A percentile compares a stretch with the other conserved stretches of the same genome.
Evolutionary conservation across 2,113 vertebrate genomes (phyloP).

Genomic region (Tamias sibiricus): DNA sequence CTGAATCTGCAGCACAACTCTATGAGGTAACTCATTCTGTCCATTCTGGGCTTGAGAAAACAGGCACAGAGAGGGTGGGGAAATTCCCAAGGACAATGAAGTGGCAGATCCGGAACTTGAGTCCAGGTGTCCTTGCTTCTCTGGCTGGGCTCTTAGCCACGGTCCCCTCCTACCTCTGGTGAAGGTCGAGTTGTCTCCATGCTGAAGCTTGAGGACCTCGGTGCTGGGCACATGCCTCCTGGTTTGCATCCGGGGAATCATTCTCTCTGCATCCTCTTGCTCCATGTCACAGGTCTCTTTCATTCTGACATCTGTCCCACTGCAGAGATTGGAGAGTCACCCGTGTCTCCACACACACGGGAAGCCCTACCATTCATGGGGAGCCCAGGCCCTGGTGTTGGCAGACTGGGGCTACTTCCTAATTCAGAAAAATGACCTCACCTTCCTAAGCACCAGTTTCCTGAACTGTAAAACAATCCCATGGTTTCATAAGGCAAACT

Average conservation of each 20-base stretch:
- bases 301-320: not conserved
- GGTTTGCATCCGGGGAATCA: not conserved
- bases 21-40: not conserved
- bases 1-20: not conserved
- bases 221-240: not conserved
- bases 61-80: not conserved
- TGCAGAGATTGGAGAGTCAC: not conserved
- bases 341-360: not conserved
- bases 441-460: not conserved
- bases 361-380: not conserved
- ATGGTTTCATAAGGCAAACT: not conserved
- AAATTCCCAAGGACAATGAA: not conserved
- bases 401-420: not conserved
- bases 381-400: not conserved
- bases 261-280: not conserved
- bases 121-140: not conserved
- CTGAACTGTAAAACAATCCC: not conserved
- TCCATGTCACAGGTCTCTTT: not conserved
- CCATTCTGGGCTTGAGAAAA: not conserved
- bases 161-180: too few species aligned
- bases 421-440: not conserved
- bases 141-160: not conserved
- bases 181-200: not conserved
- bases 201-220: not conserved
- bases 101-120: not conserved